Percentiles rank a stretch among this genome's conserved stretches.
phyloP scores from a whole-genome alignment of 2,797 vertebrate species.

The Poecilia gillii region DNA sequence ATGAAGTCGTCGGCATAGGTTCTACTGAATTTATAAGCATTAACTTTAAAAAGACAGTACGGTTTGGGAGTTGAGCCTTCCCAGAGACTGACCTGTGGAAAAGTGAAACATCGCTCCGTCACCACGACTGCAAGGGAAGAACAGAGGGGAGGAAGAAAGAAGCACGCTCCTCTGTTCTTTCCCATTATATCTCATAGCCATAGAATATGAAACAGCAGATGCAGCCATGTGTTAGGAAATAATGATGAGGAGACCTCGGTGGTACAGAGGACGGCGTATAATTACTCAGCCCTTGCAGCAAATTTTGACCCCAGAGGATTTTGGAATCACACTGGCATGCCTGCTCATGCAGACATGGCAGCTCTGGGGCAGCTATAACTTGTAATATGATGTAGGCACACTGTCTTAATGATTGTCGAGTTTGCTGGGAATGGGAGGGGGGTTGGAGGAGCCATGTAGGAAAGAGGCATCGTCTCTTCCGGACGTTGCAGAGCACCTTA shows the following conservation, averaged over 20 bases:
- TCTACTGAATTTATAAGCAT: conserved; percentile 19
- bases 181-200: conserved; percentile 61
- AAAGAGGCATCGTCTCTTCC: conserved; percentile 38
- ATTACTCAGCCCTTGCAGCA: conserved; percentile 70
- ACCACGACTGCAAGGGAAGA: conserved; percentile 22
- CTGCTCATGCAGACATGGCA: conserved; percentile 56
- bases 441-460: conserved; percentile 19
- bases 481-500: conserved; percentile 45
- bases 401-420: conserved; percentile 59
- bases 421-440: conserved; percentile 29
- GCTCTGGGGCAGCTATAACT: conserved; percentile 60
- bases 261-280: conserved; percentile 62
- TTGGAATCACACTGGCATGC: conserved; percentile 41
- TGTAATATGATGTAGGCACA: conserved; percentile 47
- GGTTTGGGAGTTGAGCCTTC: conserved; percentile 43
- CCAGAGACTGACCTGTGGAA: conserved; percentile 51
- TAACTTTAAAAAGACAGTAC: conserved; percentile 14
- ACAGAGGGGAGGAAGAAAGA: conserved; percentile 15
- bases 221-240: conserved; percentile 65
- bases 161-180: conserved; percentile 21
- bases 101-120: conserved; percentile 53
- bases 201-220: conserved; percentile 58
- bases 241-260: conserved; percentile 64
- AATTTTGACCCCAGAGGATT: conserved; percentile 67
- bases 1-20: neutral